Conservation (phyloP, 2,888 invertebrate species). For the Stenolophus ochropezus region DNA sequence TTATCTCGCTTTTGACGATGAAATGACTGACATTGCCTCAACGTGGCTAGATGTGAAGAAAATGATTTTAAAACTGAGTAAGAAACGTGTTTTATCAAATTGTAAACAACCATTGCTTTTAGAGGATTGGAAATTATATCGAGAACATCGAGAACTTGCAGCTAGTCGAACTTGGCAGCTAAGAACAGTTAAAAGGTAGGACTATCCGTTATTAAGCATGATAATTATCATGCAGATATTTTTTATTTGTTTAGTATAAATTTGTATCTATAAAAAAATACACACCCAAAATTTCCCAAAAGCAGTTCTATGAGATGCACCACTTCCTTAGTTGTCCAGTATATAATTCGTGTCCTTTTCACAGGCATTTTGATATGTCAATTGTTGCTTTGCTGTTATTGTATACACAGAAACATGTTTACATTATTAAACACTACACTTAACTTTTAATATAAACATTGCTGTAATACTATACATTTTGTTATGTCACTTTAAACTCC, state of each 20-base stretch:
- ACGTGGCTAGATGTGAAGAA: conserved; percentile 77
- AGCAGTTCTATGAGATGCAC: too few relatives aligned
- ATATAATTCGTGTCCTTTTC: too few relatives aligned
- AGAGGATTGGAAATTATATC: conserved; percentile 55
- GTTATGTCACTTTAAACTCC: too few relatives aligned
- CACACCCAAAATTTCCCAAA: too few relatives aligned
- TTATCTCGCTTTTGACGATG: conserved; percentile 76
- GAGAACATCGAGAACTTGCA: conserved; percentile 52
- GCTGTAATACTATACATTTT: too few relatives aligned
- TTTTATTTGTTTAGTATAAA: background rate
- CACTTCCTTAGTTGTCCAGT: too few relatives aligned
- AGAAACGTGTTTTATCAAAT: conserved; percentile 50
- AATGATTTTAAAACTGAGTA: conserved; percentile 73
- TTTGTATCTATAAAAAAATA: too few relatives aligned
- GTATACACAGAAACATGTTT: too few relatives aligned
- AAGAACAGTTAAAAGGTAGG: conserved; percentile 49
- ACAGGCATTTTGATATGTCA: too few relatives aligned
- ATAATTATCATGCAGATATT: background rate
- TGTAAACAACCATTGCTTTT: conserved; percentile 46
- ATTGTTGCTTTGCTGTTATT: too few relatives aligned
- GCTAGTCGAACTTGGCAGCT: conserved; percentile 46
- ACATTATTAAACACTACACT: too few relatives aligned
- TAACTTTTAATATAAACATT: too few relatives aligned
- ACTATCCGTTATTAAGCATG: background rate
- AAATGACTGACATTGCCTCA: conserved; percentile 76